A percentile compares a stretch with the other conserved stretches of the same genome.
Conservation (phyloP, 2,113 vertebrate genomes). For the Numida meleagris region DNA sequence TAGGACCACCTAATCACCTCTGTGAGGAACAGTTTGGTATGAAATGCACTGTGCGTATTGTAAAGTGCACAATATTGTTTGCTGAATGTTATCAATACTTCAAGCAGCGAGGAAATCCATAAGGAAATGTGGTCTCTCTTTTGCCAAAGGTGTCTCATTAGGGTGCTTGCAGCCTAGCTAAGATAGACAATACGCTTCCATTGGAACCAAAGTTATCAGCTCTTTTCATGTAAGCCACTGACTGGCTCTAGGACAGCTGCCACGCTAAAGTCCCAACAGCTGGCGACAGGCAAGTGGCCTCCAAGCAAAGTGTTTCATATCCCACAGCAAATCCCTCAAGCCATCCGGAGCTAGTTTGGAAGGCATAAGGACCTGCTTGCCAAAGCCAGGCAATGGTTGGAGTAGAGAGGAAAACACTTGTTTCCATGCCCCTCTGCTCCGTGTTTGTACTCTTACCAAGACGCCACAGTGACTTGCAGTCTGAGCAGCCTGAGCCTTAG, state of each 20-base stretch:
- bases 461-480: not conserved
- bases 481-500: not conserved
- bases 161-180: not conserved
- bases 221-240: not conserved
- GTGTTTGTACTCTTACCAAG: not conserved
- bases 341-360: constrained; percentile 5
- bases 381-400: not conserved
- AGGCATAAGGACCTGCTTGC: constrained; percentile 27
- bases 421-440: not conserved
- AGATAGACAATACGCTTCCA: not conserved
- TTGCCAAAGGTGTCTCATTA: not conserved
- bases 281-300: not conserved
- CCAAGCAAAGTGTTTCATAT: constrained; percentile 65
- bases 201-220: not conserved
- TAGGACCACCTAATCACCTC: not conserved
- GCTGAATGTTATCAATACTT: not conserved
- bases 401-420: not conserved
- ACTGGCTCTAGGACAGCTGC: not conserved
- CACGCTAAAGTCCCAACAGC: not conserved
- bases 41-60: not conserved
- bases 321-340: constrained; percentile 49
- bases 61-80: not conserved
- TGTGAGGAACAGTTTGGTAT: not conserved
- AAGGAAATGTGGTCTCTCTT: not conserved
- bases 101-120: not conserved